phyloP scores from a whole-genome alignment of 2,888 invertebrate genomes.

The Drosophila anceps region DNA sequence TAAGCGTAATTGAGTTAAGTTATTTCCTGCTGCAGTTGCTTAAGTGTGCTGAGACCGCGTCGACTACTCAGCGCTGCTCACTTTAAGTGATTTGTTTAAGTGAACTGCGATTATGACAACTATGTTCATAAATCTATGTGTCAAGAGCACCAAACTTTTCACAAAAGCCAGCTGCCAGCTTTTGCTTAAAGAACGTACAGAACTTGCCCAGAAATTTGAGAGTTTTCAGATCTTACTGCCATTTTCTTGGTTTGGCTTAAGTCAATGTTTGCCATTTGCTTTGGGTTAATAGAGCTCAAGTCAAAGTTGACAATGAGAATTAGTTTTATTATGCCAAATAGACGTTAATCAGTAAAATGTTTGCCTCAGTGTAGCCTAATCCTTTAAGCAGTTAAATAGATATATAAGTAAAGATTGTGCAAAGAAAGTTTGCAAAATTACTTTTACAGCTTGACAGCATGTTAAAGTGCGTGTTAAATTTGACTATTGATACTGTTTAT shows the following conservation, averaged over 20 bases:
- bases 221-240: not conserved
- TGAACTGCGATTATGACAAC: conserved; percentile 13
- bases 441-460: not conserved
- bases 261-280: not conserved
- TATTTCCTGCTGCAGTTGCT: conserved; percentile 72
- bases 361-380: not conserved
- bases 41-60: conserved; percentile 28
- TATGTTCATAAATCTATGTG: conserved; percentile 4
- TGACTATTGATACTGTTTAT: not conserved
- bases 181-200: not conserved
- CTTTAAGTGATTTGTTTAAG: conserved; percentile 59
- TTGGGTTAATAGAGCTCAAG: not conserved
- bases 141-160: not conserved
- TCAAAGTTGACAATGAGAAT: not conserved
- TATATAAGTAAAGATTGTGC: not conserved
- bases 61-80: conserved; percentile 24
- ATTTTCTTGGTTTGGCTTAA: not conserved
- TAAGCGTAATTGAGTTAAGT: conserved; percentile 82
- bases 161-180: not conserved
- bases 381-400: not conserved
- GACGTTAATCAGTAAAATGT: not conserved
- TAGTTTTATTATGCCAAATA: not conserved
- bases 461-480: not conserved
- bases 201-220: not conserved
- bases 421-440: not conserved